A percentile compares a stretch with the other conserved stretches of the same genome.
phyloP scores from a whole-genome alignment of 2,888 invertebrate species.

The Pristionchus mayeri region DNA sequence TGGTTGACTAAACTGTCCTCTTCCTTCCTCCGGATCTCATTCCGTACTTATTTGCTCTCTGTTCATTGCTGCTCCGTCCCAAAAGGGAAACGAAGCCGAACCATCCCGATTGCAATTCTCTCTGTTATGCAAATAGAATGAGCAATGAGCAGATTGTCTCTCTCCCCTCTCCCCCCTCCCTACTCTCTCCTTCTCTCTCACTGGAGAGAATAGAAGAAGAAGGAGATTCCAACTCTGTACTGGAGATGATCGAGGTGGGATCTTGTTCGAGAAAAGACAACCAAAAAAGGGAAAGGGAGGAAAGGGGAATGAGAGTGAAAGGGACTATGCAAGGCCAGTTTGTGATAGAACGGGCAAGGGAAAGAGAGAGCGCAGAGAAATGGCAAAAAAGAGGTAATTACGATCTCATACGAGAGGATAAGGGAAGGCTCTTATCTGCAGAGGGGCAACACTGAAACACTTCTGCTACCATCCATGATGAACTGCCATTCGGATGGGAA shows the following conservation, averaged over 20 bases:
- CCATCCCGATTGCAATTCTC: constrained; percentile 35
- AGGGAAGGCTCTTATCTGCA: neutral
- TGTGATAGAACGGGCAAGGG: constrained; percentile 43
- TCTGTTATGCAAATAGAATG: constrained; percentile 28
- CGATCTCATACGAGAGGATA: neutral
- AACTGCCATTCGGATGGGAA: neutral
- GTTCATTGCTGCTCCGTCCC: constrained; percentile 17
- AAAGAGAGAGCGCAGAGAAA: constrained; percentile 32
- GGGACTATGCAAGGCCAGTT: constrained; percentile 35
- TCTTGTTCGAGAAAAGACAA: constrained; percentile 42
- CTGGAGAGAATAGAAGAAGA: neutral
- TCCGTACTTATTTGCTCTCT: neutral
- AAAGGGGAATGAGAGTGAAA: constrained; percentile 29
- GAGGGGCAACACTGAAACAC: neutral
- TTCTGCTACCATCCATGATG: neutral
- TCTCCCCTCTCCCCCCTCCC: neutral
- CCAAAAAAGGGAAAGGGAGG: constrained; percentile 25
- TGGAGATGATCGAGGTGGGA: neutral
- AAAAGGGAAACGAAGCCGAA: constrained; percentile 41
- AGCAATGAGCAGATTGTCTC: neutral
- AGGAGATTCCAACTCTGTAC: neutral
- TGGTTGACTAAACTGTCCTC: neutral
- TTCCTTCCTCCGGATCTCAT: constrained; percentile 33
- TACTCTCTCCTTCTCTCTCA: constrained; percentile 12
- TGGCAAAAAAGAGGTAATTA: constrained; percentile 42